These are phyloP conservation scores for Leuciscus idus DNA, from an alignment of 2,113 vertebrate genomes.

Conservation along the genomic window DNA sequence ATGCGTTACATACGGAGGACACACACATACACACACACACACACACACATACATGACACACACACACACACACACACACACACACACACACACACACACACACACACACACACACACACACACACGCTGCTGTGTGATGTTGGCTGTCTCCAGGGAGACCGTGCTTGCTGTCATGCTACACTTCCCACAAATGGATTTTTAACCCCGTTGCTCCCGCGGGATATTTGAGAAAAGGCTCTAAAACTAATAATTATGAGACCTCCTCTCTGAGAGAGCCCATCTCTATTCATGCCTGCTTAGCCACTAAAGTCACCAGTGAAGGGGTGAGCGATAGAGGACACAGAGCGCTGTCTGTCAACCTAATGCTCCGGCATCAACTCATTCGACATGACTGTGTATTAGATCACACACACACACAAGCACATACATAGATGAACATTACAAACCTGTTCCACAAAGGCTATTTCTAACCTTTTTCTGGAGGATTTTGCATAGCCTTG, in stretches of 20 bases:
- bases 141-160: constrained; percentile 79
- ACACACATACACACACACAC: constrained; percentile 35
- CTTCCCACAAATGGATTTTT: constrained; percentile 83
- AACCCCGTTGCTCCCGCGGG: constrained; percentile 74
- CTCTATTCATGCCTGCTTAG: constrained; percentile 76
- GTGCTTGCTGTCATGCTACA: constrained; percentile 78
- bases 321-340: constrained; percentile 19
- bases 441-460: background rate
- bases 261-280: constrained; percentile 73
- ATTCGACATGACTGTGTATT: background rate
- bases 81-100: background rate
- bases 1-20: background rate
- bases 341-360: constrained; percentile 33
- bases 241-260: constrained; percentile 79
- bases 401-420: background rate
- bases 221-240: constrained; percentile 79
- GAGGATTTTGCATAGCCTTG: background rate
- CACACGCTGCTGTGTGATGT: constrained; percentile 52
- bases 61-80: constrained; percentile 45
- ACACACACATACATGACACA: background rate
- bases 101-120: background rate
- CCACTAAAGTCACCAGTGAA: constrained; percentile 65
- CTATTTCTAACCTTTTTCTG: background rate
- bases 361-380: background rate
- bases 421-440: background rate